These are phyloP conservation scores for Aphaenogaster rudis DNA, from an alignment of 1,140 invertebrate genomes.

Conservation along the genomic window DNA sequence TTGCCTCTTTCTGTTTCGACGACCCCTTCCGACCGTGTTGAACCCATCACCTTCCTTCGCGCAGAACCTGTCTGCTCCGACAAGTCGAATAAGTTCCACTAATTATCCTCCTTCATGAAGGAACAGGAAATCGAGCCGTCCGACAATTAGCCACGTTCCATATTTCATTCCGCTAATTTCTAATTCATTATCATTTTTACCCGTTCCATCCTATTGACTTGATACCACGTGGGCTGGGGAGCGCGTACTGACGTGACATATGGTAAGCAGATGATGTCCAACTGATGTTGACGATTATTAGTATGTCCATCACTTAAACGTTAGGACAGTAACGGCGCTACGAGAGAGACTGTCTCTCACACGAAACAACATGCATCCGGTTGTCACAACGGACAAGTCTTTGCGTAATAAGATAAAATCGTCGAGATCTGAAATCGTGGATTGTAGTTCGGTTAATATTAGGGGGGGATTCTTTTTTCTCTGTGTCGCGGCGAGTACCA, in stretches of 20 bases:
- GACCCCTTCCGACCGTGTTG: constrained; percentile 68
- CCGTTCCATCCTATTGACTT: constrained; percentile 28
- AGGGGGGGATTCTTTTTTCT: constrained; percentile 16
- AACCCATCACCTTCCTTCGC: constrained; percentile 54
- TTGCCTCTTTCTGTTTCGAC: constrained; percentile 77
- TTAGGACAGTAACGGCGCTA: constrained; percentile 5
- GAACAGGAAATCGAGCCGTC: constrained; percentile 48
- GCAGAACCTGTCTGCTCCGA: constrained; percentile 40
- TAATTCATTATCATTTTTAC: constrained; percentile 61
- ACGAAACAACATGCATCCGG: background rate
- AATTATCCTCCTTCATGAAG: constrained; percentile 69
- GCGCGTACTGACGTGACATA: constrained; percentile 39
- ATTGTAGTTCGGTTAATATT: background rate
- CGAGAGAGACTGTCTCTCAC: background rate
- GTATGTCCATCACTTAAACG: constrained; percentile 31
- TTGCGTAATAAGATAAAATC: background rate
- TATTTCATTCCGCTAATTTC: constrained; percentile 50
- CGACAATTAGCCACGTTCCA: constrained; percentile 54
- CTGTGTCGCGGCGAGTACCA: constrained; percentile 15
- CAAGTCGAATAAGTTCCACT: constrained; percentile 76
- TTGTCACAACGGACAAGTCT: constrained; percentile 16
- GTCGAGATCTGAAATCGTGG: background rate
- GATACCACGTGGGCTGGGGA: background rate
- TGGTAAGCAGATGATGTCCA: constrained; percentile 57
- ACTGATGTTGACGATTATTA: constrained; percentile 54